A percentile compares a stretch with the other conserved stretches of the same genome.
phyloP scores from a whole-genome alignment of 2,113 vertebrate genomes.

The Phrynosoma blainvillii region DNA sequence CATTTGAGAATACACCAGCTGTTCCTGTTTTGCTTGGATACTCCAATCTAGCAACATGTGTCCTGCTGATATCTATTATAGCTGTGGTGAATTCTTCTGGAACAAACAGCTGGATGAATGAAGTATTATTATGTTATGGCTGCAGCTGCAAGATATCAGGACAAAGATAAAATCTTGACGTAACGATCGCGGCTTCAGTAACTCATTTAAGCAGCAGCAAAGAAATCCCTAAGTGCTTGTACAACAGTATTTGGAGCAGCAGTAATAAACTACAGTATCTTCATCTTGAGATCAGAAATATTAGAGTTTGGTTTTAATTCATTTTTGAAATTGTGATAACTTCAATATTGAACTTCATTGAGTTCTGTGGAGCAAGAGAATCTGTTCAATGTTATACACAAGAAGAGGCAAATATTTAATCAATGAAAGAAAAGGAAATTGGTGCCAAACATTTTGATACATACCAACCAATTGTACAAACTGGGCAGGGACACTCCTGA shows the following conservation, averaged over 20 bases:
- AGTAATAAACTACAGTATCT: background rate
- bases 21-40: conserved; percentile 20
- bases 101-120: conserved; percentile 3
- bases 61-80: background rate
- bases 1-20: background rate
- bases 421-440: background rate
- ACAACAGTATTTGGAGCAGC: background rate
- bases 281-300: background rate
- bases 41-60: background rate
- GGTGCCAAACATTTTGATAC: background rate
- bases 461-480: too few relatives aligned
- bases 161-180: background rate
- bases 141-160: background rate
- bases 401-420: background rate
- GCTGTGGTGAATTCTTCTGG: background rate
- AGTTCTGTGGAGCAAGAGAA: background rate
- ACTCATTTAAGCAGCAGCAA: conserved; percentile 2
- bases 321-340: background rate
- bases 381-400: background rate
- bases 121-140: background rate
- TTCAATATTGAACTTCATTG: background rate
- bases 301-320: background rate
- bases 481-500: too few relatives aligned
- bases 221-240: background rate
- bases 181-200: background rate